Evolutionary conservation across 2,797 vertebrate species (phyloP).

Genomic region (Trachurus trachurus): DNA sequence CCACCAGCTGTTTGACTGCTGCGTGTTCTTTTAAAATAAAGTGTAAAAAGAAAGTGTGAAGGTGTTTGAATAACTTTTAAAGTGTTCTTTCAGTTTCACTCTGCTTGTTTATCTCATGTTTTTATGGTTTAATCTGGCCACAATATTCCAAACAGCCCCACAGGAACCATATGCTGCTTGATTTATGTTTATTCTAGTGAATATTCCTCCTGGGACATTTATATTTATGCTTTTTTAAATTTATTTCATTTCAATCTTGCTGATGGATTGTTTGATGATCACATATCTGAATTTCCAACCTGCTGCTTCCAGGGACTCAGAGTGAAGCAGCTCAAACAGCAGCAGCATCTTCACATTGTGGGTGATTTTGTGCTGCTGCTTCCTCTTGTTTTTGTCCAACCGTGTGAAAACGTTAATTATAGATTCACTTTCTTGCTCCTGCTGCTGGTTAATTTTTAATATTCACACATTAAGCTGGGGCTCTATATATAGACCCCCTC

Average conservation of each 20-base stretch:
- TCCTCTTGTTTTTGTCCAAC: background rate
- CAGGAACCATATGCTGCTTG: no score
- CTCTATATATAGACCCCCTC: slow-evolving; percentile 18
- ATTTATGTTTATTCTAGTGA: background rate
- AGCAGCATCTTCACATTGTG: no score
- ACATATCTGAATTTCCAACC: background rate
- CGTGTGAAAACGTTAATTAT: slow-evolving; percentile 6
- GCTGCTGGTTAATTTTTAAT: slow-evolving; percentile 20
- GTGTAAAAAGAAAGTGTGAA: background rate
- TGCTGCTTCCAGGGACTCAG: no score
- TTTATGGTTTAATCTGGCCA: background rate
- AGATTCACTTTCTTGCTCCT: background rate
- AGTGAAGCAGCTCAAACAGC: no score
- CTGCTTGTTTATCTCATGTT: background rate
- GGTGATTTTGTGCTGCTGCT: background rate
- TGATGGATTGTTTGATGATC: no score
- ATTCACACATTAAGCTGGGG: background rate
- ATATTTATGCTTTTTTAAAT: background rate
- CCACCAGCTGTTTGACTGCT: background rate
- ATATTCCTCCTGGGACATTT: background rate
- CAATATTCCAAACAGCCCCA: background rate
- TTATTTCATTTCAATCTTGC: background rate
- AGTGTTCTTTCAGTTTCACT: background rate
- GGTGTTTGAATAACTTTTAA: background rate
- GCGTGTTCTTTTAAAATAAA: background rate